phyloP scores from a whole-genome alignment of 2,888 invertebrate genomes.

The Dynastes hyllus region DNA sequence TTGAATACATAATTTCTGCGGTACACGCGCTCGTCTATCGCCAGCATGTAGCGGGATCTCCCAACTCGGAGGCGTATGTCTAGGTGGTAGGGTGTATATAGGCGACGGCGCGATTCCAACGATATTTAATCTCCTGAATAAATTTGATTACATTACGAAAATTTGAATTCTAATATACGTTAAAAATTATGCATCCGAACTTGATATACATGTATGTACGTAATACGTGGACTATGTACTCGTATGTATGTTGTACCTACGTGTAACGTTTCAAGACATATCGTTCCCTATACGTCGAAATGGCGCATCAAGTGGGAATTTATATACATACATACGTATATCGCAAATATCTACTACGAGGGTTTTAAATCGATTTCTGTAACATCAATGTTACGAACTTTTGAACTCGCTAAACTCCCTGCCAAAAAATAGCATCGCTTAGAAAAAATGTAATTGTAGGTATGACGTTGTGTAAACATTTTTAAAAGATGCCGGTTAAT shows the following conservation, averaged over 20 bases:
- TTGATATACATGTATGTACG: neutral
- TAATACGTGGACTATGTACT: neutral
- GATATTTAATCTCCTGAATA: slow-evolving; percentile 48
- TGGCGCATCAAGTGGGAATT: slow-evolving; percentile 38
- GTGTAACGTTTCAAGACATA: neutral
- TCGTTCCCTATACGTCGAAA: neutral
- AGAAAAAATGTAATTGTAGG: too few species aligned
- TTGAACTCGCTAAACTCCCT: too few species aligned
- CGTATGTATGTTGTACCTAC: neutral
- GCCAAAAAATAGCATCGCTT: too few species aligned
- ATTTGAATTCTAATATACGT: slow-evolving; percentile 48
- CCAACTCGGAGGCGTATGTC: neutral
- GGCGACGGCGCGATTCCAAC: neutral
- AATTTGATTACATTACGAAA: slow-evolving; percentile 47
- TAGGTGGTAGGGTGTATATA: neutral
- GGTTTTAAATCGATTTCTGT: slow-evolving; percentile 2
- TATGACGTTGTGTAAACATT: too few species aligned
- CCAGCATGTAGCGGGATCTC: neutral
- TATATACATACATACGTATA: neutral
- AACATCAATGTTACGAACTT: neutral
- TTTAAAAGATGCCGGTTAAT: too few species aligned
- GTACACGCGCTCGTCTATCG: slow-evolving; percentile 1
- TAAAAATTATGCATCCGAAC: slow-evolving; percentile 46
- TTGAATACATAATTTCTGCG: slow-evolving; percentile 44
- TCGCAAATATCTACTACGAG: neutral